Evolutionary conservation across 1,140 invertebrate species (phyloP), one percentile per base, ranked within the genome.

Genomic region (Rhagoletis zephyria): DNA sequence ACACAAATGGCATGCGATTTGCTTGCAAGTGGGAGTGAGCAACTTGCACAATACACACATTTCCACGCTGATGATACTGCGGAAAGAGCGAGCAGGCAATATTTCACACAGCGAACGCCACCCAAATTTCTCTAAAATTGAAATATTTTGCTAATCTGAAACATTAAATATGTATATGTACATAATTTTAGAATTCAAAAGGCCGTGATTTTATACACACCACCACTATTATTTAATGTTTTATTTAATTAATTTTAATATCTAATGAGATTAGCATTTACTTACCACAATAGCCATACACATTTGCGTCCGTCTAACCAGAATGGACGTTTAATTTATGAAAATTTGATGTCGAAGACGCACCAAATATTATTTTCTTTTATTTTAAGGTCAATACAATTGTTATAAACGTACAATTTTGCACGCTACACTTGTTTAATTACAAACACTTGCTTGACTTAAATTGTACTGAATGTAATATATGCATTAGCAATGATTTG

Each of bases 281-380:
- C 88, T 88, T 87, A 88, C 88, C 88, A 87, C 86, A 88, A 88
- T 88, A 85, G 88, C 88, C 88, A 88, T 88, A 88, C 88, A 88
- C 88, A 88, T 88, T 88, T 88, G 88, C 87, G 88, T 81, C 74
- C 74, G 74, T 51, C 51, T 81, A 81, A 56, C 6, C 74, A 81
- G 48, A 81, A 59, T 51, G 74, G 74, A 81, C 19, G 48, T 56
- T 81, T 12, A 56, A 81, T 81, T 81, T 81, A 81, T n/a, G 6
- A 42, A 81, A 81, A 56, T 81, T 81, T 30, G 64, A 67, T 81
- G 3, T 81, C 4, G 14, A 81, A 56, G 3, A 45, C 5, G n/a
- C 74, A 81, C 74, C 64, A 56, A 81, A 59, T 19, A 56, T 48
- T 19, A 19, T 81, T 51, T 56, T 48, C 3, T 0, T 16, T 16